Conservation (phyloP, 2,888 invertebrate genomes). For the Troides aeacus region DNA sequence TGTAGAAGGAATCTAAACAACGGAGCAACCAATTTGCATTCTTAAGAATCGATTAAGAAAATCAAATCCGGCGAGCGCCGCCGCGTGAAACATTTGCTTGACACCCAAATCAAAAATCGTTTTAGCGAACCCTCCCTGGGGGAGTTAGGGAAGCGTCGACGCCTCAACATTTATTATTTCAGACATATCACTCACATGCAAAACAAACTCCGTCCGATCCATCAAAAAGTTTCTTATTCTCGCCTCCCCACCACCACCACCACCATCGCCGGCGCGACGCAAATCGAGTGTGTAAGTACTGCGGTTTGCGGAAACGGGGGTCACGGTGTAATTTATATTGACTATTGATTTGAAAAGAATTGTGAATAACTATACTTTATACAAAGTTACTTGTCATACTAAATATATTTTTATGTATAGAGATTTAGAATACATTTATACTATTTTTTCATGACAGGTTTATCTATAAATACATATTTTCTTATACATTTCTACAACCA, state of each 20-base stretch:
- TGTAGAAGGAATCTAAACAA: constrained; percentile 13
- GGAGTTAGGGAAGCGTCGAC: constrained; percentile 72
- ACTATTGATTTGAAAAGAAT: constrained; percentile 23
- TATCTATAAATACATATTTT: too few species aligned
- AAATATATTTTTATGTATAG: too few species aligned
- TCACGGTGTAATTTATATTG: constrained; percentile 25
- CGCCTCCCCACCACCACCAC: constrained; percentile 43
- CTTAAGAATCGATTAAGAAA: constrained; percentile 76
- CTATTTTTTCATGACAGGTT: too few species aligned
- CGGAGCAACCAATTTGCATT: constrained; percentile 55
- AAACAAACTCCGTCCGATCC: constrained; percentile 80
- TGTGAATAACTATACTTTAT: constrained; percentile 32
- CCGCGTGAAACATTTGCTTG: constrained; percentile 79
- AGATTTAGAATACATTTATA: too few species aligned
- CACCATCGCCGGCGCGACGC: constrained; percentile 49
- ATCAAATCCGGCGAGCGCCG: constrained; percentile 75
- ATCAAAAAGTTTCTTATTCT: constrained; percentile 74
- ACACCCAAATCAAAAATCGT: constrained; percentile 81
- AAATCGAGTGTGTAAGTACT: constrained; percentile 78
- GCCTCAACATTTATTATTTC: constrained; percentile 81
- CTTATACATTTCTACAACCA: background rate
- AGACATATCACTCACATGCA: constrained; percentile 81
- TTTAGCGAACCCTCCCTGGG: constrained; percentile 72
- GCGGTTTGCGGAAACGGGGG: constrained; percentile 56
- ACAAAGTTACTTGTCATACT: background rate